Conservation (phyloP, 2,113 vertebrate species). For the Mystacornis crossleyi region DNA sequence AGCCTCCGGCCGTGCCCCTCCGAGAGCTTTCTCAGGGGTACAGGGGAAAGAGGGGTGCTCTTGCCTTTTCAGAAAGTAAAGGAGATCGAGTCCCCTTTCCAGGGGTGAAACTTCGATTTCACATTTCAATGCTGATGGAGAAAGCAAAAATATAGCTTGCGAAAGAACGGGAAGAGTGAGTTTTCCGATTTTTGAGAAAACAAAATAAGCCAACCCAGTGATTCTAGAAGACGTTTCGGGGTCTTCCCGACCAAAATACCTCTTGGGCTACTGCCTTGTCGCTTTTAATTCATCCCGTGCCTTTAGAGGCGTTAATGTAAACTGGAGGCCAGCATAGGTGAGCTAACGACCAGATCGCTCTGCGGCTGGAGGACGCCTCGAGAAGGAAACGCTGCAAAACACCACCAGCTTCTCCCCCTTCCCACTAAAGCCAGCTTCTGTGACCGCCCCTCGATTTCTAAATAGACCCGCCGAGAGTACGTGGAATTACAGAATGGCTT, state of each 20-base stretch:
- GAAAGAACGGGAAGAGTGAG: not conserved
- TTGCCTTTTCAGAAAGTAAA: not conserved
- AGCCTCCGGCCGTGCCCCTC: not conserved
- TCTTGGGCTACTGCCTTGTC: not conserved
- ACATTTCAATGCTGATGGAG: not conserved
- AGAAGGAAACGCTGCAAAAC: not conserved
- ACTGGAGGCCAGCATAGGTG: not conserved
- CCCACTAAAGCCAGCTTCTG: rapidly evolving
- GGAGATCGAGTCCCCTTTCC: not conserved
- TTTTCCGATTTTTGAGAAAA: not conserved
- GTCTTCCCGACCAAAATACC: not conserved
- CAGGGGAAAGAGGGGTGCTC: not conserved
- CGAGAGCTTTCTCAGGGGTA: too few relatives aligned
- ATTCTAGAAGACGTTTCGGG: not conserved
- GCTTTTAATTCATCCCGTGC: not conserved
- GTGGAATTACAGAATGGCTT: not conserved
- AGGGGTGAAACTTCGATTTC: not conserved
- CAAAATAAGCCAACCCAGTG: not conserved
- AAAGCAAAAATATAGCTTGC: not conserved
- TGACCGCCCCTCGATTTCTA: not conserved
- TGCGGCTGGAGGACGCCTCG: not conserved
- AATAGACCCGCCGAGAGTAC: rapidly evolving
- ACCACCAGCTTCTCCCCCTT: rapidly evolving
- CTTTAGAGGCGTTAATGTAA: not conserved
- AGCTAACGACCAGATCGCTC: not conserved